A percentile compares a stretch with the other conserved stretches of the same genome.
phyloP scores from a whole-genome alignment of 2,797 vertebrate genomes.

The Cacajao melanocephalus region DNA sequence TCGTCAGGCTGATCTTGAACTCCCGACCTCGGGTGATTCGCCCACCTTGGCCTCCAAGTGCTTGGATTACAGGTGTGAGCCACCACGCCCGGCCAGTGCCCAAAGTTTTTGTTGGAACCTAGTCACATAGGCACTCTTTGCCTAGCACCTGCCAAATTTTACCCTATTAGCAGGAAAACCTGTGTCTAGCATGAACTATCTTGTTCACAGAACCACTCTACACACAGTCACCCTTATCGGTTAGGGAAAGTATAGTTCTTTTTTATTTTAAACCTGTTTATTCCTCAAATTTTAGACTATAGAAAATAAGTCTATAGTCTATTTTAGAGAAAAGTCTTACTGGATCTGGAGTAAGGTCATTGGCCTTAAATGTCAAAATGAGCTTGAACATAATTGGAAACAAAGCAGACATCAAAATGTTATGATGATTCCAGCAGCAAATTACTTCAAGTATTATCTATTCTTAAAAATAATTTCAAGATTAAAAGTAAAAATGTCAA shows the following conservation, averaged over 20 bases:
- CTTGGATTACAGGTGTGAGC: too few relatives aligned
- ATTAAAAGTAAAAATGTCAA: neutral
- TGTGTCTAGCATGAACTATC: neutral
- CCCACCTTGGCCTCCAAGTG: too few relatives aligned
- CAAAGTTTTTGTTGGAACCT: neutral
- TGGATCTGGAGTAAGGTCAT: neutral
- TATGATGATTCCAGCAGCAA: neutral
- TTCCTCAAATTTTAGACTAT: slow-evolving; percentile 3
- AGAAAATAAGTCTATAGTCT: too few relatives aligned
- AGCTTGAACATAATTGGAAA: slow-evolving; percentile 26
- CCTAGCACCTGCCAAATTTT: neutral
- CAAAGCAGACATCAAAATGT: slow-evolving; percentile 3
- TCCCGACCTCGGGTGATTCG: too few relatives aligned
- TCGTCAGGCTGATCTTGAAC: too few relatives aligned
- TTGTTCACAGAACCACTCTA: neutral
- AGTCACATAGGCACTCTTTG: neutral
- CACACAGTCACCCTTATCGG: neutral
- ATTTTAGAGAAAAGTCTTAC: neutral
- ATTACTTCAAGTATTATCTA: neutral
- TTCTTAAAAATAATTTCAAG: neutral
- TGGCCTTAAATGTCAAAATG: neutral
- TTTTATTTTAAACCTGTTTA: neutral
- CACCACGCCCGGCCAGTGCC: accelerated
- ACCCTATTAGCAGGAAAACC: neutral
- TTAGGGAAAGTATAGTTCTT: neutral